Base-by-base conservation (phyloP, 2,797 vertebrate species). In the Monodelphis domestica region DNA sequence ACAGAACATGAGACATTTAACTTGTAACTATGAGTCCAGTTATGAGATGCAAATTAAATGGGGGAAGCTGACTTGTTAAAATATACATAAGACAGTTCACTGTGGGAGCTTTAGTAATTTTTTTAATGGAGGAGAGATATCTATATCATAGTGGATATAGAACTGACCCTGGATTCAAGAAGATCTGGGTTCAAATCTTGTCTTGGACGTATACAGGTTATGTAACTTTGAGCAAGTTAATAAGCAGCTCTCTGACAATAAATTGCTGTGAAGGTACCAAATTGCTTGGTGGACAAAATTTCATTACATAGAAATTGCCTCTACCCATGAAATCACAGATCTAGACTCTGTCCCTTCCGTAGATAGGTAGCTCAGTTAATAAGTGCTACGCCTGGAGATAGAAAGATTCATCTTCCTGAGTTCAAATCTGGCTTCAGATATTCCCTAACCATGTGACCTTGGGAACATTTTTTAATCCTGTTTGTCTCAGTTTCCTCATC, bases 1-100 rank as follows among this genome's bases (percentile, higher is more conserved):
- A 88, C n/a, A 52, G 51, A 95, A 95, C 30, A 54, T 54, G 29
- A 96, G 53, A 55, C 87, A 91, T 6, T 17, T 52, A 92, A 93
- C 45, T 89, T 26, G 38, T 63, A n/a, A 88, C 63, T 17, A 45
- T 4, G 21, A 45, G 15, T 63, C 14, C 14, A n/a, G 33, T 15
- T n/a, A n/a, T 33, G n/a, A 63, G 33, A n/a, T 17, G 1, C n/a
- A 63, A 63, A n/a, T n/a, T n/a, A 14, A n/a, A n/a, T 63, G 33
- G 5, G 4, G 63, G 45, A 87, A 38, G 88, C 70, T 84, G 53
- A 89, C 88, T 89, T 55, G 50, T 50, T 7, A 91, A 21, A 93
- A 50, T 52, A 91, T 78, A 88, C 95, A 93, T 54, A 91, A 91
- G 30, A 52, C 89, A 93, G 89, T 26, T 52, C 12, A 63, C 2